Percentiles rank a stretch among this genome's conserved stretches.
These are phyloP conservation scores for Mimas tiliae DNA, from an alignment of 2,888 invertebrate species.

Conservation along the genomic window DNA sequence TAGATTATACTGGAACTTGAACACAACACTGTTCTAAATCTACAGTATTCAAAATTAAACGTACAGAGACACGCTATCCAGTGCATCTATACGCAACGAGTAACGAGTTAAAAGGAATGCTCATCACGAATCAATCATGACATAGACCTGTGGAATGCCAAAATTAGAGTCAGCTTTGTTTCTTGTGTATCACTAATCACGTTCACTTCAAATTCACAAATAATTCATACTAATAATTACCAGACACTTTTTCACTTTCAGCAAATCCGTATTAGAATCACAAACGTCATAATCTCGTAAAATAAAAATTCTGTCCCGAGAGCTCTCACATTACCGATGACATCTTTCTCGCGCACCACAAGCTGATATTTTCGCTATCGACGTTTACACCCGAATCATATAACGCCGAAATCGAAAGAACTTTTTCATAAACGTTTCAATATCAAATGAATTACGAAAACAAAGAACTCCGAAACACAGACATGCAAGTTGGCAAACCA, in stretches of 20 bases:
- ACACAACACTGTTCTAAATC: neutral
- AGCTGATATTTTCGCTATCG: constrained; percentile 51
- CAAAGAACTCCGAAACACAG: constrained; percentile 83
- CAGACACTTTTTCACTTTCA: constrained; percentile 65
- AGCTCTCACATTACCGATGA: constrained; percentile 85
- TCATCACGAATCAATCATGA: constrained; percentile 69
- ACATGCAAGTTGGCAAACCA: constrained; percentile 86
- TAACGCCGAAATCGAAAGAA: constrained; percentile 49
- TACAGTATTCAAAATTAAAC: neutral
- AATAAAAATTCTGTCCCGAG: constrained; percentile 72
- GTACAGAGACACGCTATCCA: neutral
- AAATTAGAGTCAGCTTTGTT: constrained; percentile 78
- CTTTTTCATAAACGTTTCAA: constrained; percentile 54
- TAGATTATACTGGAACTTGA: constrained; percentile 15
- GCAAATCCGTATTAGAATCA: constrained; percentile 62
- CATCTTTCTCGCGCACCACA: constrained; percentile 73
- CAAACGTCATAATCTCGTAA: constrained; percentile 75
- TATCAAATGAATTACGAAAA: constrained; percentile 71
- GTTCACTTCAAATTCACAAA: constrained; percentile 26
- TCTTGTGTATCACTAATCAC: constrained; percentile 41
- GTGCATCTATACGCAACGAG: constrained; percentile 4
- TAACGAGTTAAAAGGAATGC: constrained; percentile 54
- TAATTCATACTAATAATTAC: constrained; percentile 49
- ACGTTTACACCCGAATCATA: constrained; percentile 51
- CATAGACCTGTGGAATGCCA: constrained; percentile 78